These are phyloP conservation scores for Pollenia griseotomentosa DNA, from an alignment of 2,888 invertebrate species.

Conservation along the genomic window DNA sequence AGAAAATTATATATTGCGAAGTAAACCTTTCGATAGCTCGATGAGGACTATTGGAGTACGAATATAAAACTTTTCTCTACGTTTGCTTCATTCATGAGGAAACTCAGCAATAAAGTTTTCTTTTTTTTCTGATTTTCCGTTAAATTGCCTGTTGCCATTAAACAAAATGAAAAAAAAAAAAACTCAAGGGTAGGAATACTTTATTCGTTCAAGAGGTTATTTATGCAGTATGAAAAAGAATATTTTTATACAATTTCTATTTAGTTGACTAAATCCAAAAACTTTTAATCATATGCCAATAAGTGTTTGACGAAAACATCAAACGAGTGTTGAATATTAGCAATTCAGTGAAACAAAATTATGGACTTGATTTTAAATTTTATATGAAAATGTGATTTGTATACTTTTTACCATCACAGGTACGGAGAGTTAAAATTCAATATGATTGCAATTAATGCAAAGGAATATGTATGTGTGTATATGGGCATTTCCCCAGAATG, in stretches of 20 bases:
- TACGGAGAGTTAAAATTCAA: too few species aligned
- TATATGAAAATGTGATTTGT: too few species aligned
- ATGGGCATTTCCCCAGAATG: too few species aligned
- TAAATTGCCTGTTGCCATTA: constrained; percentile 71
- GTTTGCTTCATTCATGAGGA: constrained; percentile 21
- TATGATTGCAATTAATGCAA: too few species aligned
- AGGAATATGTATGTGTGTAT: too few species aligned
- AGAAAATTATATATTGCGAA: constrained; percentile 29
- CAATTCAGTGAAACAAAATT: neutral
- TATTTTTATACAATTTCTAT: neutral
- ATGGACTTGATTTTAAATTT: neutral
- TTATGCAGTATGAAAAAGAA: constrained; percentile 16
- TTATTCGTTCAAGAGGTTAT: constrained; percentile 30
- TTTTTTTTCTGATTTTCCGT: constrained; percentile 28
- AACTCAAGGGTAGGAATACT: constrained; percentile 33
- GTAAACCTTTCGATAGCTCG: constrained; percentile 54
- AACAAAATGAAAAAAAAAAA: constrained; percentile 40
- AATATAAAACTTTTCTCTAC: constrained; percentile 52
- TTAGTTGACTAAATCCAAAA: too few species aligned
- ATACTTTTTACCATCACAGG: too few species aligned
- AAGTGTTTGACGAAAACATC: too few species aligned
- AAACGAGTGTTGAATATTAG: too few species aligned
- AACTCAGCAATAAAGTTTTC: neutral
- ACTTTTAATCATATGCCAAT: too few species aligned
- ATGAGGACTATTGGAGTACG: constrained; percentile 50